Evolutionary conservation across 1,140 invertebrate species (phyloP).

Genomic region (Maniola jurtina): DNA sequence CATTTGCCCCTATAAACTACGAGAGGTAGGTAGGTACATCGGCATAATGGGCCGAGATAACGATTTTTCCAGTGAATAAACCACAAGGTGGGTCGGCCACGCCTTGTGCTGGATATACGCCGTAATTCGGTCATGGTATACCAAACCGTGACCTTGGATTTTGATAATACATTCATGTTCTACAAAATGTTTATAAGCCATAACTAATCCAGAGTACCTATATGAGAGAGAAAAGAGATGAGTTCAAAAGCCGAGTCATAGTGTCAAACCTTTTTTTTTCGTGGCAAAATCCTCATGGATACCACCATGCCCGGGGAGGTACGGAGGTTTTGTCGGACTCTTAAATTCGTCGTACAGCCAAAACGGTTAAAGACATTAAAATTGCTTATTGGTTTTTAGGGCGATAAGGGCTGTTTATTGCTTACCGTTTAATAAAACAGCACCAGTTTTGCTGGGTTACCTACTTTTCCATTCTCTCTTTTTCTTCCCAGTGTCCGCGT

Average conservation of each 20-base stretch:
- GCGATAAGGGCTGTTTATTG: too few species aligned
- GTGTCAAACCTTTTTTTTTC: too few species aligned
- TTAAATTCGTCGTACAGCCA: too few species aligned
- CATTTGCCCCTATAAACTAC: neutral
- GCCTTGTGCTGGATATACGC: conserved; percentile 21
- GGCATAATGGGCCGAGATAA: conserved; percentile 11
- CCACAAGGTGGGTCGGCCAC: conserved; percentile 30
- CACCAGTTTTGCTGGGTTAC: too few species aligned
- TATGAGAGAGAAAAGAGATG: neutral
- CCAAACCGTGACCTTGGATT: conserved; percentile 26
- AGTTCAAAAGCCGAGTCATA: neutral
- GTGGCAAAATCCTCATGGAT: too few species aligned
- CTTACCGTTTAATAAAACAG: too few species aligned
- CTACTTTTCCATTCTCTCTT: too few species aligned
- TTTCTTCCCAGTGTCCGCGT: too few species aligned
- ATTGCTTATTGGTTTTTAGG: too few species aligned
- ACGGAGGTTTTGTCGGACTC: too few species aligned
- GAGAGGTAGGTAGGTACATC: neutral
- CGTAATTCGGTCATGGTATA: conserved; percentile 27
- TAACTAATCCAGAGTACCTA: neutral
- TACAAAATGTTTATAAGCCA: neutral
- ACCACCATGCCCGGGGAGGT: too few species aligned
- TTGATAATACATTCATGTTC: neutral
- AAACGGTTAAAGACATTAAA: too few species aligned
- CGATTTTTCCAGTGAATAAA: conserved; percentile 31